These are phyloP conservation scores for Eudasyphora cyanicolor DNA, from an alignment of 2,888 invertebrate genomes.

Conservation along the genomic window DNA sequence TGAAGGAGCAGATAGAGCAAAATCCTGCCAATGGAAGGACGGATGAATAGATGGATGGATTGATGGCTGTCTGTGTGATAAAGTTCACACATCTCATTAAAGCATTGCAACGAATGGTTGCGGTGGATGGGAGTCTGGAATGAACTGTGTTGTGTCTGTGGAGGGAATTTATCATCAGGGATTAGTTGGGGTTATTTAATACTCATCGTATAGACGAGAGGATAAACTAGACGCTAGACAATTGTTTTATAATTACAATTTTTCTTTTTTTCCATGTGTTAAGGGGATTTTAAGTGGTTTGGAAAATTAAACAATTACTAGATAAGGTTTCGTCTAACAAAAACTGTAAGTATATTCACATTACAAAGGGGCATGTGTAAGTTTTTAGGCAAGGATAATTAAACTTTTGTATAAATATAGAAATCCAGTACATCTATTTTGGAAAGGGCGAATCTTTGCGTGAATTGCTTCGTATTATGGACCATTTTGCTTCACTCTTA, in stretches of 20 bases:
- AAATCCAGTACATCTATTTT: too few relatives aligned
- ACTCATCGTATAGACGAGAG: background rate
- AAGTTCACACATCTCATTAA: constrained; percentile 64
- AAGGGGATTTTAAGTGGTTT: constrained; percentile 18
- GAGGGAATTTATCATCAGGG: constrained; percentile 55
- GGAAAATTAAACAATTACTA: constrained; percentile 14
- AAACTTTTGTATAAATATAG: too few relatives aligned
- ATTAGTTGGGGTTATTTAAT: constrained; percentile 51
- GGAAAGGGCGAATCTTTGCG: too few relatives aligned
- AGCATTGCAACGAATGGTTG: constrained; percentile 16
- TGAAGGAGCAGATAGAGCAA: background rate
- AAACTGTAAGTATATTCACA: too few relatives aligned
- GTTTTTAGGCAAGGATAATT: too few relatives aligned
- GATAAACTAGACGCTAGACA: constrained; percentile 40
- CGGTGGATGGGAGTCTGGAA: background rate
- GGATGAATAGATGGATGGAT: too few relatives aligned
- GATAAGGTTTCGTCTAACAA: too few relatives aligned
- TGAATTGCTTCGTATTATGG: too few relatives aligned
- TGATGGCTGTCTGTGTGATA: constrained; percentile 34
- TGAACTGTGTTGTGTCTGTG: constrained; percentile 52
- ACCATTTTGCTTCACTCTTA: too few relatives aligned
- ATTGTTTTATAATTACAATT: constrained; percentile 59
- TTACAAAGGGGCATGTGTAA: too few relatives aligned
- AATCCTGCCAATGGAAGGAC: too few relatives aligned
- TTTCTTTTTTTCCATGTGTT: constrained; percentile 7